A percentile compares a stretch with the other conserved stretches of the same genome.
phyloP scores from a whole-genome alignment of 2,888 invertebrate genomes.

The Isoperla grammatica region DNA sequence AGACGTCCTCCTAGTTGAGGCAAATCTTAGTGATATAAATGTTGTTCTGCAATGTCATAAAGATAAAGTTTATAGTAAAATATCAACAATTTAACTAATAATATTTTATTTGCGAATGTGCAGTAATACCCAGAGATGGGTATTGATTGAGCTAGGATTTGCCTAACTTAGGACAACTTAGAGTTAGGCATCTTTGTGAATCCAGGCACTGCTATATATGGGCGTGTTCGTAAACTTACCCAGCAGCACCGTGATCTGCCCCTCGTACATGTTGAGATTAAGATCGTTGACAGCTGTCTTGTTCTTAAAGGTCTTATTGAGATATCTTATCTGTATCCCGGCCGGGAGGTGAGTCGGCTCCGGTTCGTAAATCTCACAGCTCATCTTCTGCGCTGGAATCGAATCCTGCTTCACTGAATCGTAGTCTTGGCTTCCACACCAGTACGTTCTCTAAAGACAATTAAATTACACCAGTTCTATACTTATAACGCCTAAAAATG shows the following conservation, averaged over 20 bases:
- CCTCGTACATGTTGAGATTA: constrained; percentile 74
- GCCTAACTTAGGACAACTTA: too few relatives aligned
- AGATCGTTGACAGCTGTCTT: constrained; percentile 61
- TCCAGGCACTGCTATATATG: too few relatives aligned
- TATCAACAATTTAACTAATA: too few relatives aligned
- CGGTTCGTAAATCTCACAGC: constrained; percentile 45
- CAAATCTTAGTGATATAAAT: too few relatives aligned
- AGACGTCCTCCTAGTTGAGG: too few relatives aligned
- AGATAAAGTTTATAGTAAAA: too few relatives aligned
- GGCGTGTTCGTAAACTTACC: constrained; percentile 41
- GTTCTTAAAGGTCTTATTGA: constrained; percentile 49
- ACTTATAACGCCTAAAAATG: background rate
- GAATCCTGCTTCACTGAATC: background rate
- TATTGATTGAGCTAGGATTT: too few relatives aligned
- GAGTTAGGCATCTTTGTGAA: too few relatives aligned
- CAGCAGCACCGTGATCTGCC: constrained; percentile 82
- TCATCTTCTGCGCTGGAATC: background rate
- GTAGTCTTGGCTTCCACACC: background rate
- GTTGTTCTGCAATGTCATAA: too few relatives aligned
- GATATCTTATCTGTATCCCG: constrained; percentile 50
- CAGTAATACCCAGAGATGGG: too few relatives aligned
- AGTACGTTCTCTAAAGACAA: background rate
- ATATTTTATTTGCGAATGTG: too few relatives aligned
- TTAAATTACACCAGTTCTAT: background rate
- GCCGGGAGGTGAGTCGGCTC: constrained; percentile 47